These are phyloP conservation scores for Sebastes oblongus DNA, from an alignment of 2,797 vertebrate species.

Conservation along the genomic window DNA sequence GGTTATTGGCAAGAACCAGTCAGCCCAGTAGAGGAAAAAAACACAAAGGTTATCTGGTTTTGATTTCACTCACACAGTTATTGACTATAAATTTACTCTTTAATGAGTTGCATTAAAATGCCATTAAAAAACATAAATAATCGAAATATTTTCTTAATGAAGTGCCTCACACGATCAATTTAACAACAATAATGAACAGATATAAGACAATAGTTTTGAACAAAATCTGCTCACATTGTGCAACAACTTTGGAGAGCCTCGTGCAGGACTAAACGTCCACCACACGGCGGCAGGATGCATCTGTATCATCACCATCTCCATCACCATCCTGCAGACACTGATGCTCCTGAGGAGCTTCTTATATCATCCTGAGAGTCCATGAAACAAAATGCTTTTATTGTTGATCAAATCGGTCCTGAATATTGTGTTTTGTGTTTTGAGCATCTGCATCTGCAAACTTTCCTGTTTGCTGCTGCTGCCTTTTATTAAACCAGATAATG, in stretches of 20 bases:
- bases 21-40: background rate
- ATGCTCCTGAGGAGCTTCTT: background rate
- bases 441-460: background rate
- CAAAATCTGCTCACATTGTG: background rate
- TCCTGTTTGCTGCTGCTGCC: too few relatives aligned
- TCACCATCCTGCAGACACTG: background rate
- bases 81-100: background rate
- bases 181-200: background rate
- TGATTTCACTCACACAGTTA: background rate
- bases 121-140: background rate
- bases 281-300: conserved; percentile 56
- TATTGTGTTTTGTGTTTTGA: background rate
- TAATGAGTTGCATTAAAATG: background rate
- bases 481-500: too few relatives aligned
- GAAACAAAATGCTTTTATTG: background rate
- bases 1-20: conserved; percentile 1
- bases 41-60: background rate
- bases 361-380: background rate
- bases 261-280: conserved; percentile 5
- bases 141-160: background rate
- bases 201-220: background rate
- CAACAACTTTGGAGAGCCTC: background rate
- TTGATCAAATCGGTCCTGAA: background rate
- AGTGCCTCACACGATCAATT: background rate
- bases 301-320: background rate